Evolutionary conservation across 2,888 invertebrate species (phyloP).

Genomic region (Caenorhabditis sp.): DNA sequence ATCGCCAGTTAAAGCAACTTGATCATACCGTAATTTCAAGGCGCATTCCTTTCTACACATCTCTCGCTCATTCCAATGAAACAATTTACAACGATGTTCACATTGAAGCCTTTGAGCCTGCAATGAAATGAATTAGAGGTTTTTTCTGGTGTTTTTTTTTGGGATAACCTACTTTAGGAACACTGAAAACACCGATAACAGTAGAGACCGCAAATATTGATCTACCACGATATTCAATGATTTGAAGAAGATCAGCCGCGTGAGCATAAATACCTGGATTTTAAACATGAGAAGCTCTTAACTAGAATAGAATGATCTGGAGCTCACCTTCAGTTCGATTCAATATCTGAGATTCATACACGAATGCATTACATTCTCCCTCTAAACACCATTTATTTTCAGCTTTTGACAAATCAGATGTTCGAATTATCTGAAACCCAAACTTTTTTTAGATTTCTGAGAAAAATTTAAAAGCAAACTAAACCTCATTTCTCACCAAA

Average conservation of each 20-base stretch:
- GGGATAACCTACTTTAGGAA: slow-evolving; percentile 11
- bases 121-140: background rate
- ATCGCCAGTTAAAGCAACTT: slow-evolving; percentile 36
- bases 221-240: slow-evolving; percentile 33
- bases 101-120: slow-evolving; percentile 26
- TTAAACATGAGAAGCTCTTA: background rate
- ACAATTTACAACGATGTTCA: slow-evolving; percentile 32
- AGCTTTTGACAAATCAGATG: slow-evolving; percentile 6
- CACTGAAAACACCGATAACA: slow-evolving; percentile 37
- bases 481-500: slow-evolving; percentile 29
- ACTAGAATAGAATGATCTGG: no score
- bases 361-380: slow-evolving; percentile 47
- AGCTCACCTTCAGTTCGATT: slow-evolving; percentile 42
- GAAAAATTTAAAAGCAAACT: background rate
- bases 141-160: background rate
- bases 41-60: slow-evolving; percentile 42
- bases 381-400: slow-evolving; percentile 43
- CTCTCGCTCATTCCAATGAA: slow-evolving; percentile 31
- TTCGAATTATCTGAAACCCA: slow-evolving; percentile 26
- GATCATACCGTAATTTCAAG: slow-evolving; percentile 27
- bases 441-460: no score
- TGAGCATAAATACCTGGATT: slow-evolving; percentile 41
- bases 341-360: slow-evolving; percentile 19
- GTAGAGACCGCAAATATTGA: slow-evolving; percentile 45
- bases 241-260: slow-evolving; percentile 42